Percentiles rank a stretch among this genome's conserved stretches.
phyloP scores from a whole-genome alignment of 2,797 vertebrate species.

The Pipistrellus nathusii region DNA sequence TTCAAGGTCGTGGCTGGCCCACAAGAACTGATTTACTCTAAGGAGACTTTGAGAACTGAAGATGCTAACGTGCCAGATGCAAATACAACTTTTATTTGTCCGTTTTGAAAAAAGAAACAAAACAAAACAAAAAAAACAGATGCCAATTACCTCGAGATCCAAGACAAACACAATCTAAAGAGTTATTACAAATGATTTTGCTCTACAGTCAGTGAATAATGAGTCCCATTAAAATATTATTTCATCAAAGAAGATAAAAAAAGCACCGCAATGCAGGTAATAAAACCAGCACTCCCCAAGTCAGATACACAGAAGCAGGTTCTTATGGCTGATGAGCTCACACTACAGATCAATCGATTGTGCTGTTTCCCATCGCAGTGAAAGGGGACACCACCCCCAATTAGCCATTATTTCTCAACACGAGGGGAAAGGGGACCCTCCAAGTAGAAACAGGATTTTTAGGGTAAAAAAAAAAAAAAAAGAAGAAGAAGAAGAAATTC shows the following conservation, averaged over 20 bases:
- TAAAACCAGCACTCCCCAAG: neutral
- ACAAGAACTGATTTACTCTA: neutral
- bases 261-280: neutral
- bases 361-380: neutral
- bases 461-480: neutral
- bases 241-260: slow-evolving; percentile 78
- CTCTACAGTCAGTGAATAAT: slow-evolving; percentile 77
- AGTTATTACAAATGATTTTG: slow-evolving; percentile 78
- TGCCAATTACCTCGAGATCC: slow-evolving; percentile 69
- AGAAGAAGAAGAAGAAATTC: neutral
- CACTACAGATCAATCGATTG: neutral
- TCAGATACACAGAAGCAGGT: neutral
- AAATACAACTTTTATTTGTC: slow-evolving; percentile 41
- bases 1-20: neutral
- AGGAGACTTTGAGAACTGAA: slow-evolving; percentile 19
- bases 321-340: neutral
- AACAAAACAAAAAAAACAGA: neutral
- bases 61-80: neutral
- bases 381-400: slow-evolving; percentile 11
- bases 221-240: slow-evolving; percentile 85
- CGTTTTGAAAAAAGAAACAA: neutral
- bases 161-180: slow-evolving; percentile 67
- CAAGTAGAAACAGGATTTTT: slow-evolving; percentile 28
- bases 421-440: neutral
- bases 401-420: neutral